Percentiles rank a stretch among this genome's conserved stretches.
Evolutionary conservation across 2,113 vertebrate species (phyloP).

Genomic region (Pristiophorus japonicus): DNA sequence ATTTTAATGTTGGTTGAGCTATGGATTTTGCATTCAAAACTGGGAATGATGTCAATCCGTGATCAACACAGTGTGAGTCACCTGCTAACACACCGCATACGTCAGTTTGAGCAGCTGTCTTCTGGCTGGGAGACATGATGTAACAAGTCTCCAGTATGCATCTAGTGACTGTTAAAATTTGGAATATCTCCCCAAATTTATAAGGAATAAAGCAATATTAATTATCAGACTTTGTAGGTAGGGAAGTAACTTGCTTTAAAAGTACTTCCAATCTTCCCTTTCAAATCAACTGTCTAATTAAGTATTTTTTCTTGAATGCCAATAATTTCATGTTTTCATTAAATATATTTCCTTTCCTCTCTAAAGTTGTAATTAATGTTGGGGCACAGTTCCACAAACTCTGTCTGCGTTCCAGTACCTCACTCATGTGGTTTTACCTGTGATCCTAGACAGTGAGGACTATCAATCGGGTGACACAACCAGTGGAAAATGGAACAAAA

Average conservation of each 20-base stretch:
- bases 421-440: background rate
- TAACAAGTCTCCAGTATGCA: background rate
- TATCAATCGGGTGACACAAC: background rate
- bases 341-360: background rate
- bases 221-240: background rate
- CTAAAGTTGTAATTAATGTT: background rate
- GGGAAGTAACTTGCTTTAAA: background rate
- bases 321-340: background rate
- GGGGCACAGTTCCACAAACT: background rate
- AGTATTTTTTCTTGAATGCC: background rate
- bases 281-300: background rate
- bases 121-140: background rate
- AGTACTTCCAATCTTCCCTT: background rate
- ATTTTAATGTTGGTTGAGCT: background rate
- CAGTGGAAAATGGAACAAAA: background rate
- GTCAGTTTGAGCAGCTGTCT: conserved; percentile 8
- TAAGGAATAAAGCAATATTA: background rate
- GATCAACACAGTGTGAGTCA: background rate
- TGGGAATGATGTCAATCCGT: background rate
- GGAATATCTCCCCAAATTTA: background rate
- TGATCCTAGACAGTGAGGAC: background rate
- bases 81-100: background rate
- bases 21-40: background rate
- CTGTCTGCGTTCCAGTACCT: background rate
- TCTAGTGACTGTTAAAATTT: background rate